Conservation (phyloP, 2,113 vertebrate genomes). For the Microcebus murinus region DNA sequence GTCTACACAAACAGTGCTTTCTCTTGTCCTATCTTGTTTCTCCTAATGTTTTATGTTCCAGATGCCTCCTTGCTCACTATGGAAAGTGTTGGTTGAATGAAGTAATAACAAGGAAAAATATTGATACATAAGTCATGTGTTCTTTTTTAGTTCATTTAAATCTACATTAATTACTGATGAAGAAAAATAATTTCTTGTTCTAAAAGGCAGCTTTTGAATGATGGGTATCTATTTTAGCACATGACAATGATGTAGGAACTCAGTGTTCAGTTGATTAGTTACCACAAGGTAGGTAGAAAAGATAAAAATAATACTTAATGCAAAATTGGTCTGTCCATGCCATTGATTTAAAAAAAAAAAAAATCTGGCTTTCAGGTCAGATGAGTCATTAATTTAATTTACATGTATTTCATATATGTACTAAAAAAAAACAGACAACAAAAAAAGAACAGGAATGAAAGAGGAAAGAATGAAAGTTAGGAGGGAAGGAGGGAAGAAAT, state of each 20-base stretch:
- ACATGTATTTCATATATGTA: background rate
- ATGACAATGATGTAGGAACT: background rate
- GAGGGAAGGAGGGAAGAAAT: background rate
- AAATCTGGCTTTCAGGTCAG: background rate
- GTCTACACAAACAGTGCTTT: background rate
- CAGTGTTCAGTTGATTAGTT: background rate
- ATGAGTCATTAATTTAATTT: background rate
- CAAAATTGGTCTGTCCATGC: background rate
- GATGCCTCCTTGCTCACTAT: background rate
- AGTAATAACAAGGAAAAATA: background rate
- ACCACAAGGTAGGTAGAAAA: background rate
- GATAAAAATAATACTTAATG: background rate
- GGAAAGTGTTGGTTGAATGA: background rate
- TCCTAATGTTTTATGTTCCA: background rate
- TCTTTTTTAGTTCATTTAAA: slow-evolving; percentile 8
- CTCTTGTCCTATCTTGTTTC: background rate
- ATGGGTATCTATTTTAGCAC: background rate
- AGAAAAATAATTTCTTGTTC: background rate
- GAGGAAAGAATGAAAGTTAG: background rate
- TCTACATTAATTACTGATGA: background rate
- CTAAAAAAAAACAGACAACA: background rate
- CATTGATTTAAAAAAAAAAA: background rate
- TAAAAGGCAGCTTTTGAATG: background rate
- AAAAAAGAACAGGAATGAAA: background rate
- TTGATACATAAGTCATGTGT: background rate